Evolutionary conservation across 2,113 vertebrate species (phyloP), one percentile per base, ranked within the genome.

Genomic region (Illadopsis cleaveri): DNA sequence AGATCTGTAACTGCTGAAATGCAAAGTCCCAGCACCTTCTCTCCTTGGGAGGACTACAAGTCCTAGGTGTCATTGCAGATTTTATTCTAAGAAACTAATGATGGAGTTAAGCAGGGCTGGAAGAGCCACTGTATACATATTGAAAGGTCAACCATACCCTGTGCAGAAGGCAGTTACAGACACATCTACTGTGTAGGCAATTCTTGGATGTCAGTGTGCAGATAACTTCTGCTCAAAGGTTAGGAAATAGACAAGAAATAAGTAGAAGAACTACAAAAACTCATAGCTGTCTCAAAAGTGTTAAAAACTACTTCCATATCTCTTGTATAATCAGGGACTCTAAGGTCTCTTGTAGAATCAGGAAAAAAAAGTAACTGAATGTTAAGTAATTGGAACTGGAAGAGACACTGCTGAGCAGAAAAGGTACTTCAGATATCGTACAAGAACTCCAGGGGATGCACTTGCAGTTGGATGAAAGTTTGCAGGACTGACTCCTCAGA

Each of bases 141-240:
- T 60, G 33, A 50, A 86, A 42, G 30, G 56, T 37, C 27, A 71
- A 8, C 24, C 28, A 61, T 4, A 27, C 15, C 19, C 23, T 19
- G 10, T 73, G 44, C 6, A 68, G 30, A 50, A 19, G 21, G 56
- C 17, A 91, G 6, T 15, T 38, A 20, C 0, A 70, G 44, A n/a
- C 13, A 12, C 4, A 30, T 6, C 38, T 17, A 25, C 28, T 57
- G 8, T 1, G 1, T 1, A 50, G 42, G 38, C 2, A 5, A 45
- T 54, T 42, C 31, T 10, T 64, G 38, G 28, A 61, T 44, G 24
- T 3, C 22, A 88, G 20, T 1, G 27, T 8, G 15, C 37, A 90
- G 14, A 7, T 3, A 4, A 6, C 5, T 56, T 75, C 33, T 65
- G n/a, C 48, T 65, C 18, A 57, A 82, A 79, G n/a, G 11, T 38